These are phyloP conservation scores for Cuniculus paca DNA, from an alignment of 2,797 vertebrate species.

Conservation along the genomic window DNA sequence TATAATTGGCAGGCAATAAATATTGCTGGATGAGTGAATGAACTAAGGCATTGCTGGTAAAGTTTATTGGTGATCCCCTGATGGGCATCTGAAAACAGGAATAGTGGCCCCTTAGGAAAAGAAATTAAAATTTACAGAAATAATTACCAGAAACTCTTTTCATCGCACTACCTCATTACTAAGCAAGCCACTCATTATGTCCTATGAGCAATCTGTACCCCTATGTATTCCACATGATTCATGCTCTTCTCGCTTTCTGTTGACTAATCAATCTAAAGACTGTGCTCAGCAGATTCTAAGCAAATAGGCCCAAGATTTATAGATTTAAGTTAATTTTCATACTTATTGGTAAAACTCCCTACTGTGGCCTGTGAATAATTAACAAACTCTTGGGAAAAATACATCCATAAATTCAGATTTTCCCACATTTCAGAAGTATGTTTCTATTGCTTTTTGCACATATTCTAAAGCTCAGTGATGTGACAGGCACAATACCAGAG, in stretches of 20 bases:
- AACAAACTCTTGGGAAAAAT: constrained; percentile 52
- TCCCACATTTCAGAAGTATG: constrained; percentile 5
- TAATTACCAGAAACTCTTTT: neutral
- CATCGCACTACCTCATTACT: neutral
- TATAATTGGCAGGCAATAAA: neutral
- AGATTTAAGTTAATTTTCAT: constrained; percentile 33
- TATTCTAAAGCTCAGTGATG: neutral
- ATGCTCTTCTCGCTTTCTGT: neutral
- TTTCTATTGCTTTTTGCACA: neutral
- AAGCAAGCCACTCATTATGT: neutral
- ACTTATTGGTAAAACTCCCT: constrained; percentile 23
- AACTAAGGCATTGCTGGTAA: neutral
- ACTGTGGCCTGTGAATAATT: constrained; percentile 36
- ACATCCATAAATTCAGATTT: constrained; percentile 14
- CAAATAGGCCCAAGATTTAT: constrained; percentile 33
- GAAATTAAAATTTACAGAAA: neutral
- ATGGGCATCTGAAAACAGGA: neutral
- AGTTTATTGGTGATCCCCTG: neutral
- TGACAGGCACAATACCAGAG: neutral
- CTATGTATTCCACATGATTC: neutral
- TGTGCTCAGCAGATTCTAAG: constrained; percentile 49
- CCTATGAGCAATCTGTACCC: neutral
- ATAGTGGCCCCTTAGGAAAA: neutral
- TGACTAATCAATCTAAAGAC: neutral
- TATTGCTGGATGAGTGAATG: neutral